phyloP scores from a whole-genome alignment of 2,888 invertebrate genomes.

The Arctia plantaginis region DNA sequence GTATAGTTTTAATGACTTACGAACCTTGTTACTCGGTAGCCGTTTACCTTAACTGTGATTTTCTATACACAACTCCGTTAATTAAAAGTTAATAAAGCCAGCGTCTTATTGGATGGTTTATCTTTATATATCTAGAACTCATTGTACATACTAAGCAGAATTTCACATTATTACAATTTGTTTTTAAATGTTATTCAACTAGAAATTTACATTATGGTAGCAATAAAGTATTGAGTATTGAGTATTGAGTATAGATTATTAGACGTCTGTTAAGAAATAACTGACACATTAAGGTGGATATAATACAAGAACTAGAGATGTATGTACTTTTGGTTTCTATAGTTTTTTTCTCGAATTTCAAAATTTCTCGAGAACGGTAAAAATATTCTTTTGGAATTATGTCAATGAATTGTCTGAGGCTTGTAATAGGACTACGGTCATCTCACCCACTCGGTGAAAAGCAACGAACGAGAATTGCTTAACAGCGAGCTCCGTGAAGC shows the following conservation, averaged over 20 bases:
- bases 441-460: too few species aligned
- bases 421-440: too few species aligned
- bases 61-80: constrained; percentile 65
- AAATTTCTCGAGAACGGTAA: too few species aligned
- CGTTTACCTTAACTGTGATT: constrained; percentile 47
- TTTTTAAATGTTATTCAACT: constrained; percentile 25
- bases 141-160: constrained; percentile 30
- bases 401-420: too few species aligned
- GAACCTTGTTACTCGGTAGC: constrained; percentile 40
- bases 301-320: background rate
- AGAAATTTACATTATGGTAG: too few species aligned
- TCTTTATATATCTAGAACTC: constrained; percentile 50
- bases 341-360: too few species aligned
- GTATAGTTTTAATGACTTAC: constrained; percentile 31
- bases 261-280: background rate
- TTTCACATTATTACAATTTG: constrained; percentile 43
- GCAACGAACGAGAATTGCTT: too few species aligned
- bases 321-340: too few species aligned
- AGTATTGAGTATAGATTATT: too few species aligned
- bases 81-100: constrained; percentile 74
- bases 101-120: constrained; percentile 70
- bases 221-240: too few species aligned
- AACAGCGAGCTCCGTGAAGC: too few species aligned
- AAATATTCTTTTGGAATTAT: too few species aligned
- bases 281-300: background rate